phyloP scores from a whole-genome alignment of 2,113 vertebrate genomes.

The Peucedramus taeniatus region DNA sequence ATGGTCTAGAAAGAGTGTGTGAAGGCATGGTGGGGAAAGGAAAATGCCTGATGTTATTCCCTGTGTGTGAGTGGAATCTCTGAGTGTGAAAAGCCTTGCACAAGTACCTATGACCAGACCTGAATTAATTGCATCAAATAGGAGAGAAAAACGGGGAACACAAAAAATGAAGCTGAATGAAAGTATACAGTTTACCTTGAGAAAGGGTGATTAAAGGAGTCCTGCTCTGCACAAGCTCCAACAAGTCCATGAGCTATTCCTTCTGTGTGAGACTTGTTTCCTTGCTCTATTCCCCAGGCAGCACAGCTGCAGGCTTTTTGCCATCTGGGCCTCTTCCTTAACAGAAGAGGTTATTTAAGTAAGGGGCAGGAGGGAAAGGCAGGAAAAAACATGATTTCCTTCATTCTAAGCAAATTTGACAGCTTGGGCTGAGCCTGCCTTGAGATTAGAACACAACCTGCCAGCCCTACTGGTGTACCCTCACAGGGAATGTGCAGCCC shows the following conservation, averaged over 20 bases:
- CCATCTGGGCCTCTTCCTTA: neutral
- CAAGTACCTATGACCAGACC: neutral
- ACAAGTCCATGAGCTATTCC: neutral
- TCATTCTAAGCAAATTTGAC: neutral
- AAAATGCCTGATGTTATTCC: neutral
- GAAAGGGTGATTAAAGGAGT: neutral
- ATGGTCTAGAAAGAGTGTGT: neutral
- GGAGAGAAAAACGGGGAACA: neutral
- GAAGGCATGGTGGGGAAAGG: neutral
- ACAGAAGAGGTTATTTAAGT: neutral
- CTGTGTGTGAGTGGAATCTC: neutral
- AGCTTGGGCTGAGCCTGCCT: neutral
- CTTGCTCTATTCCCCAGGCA: rapidly evolving
- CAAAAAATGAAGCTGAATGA: neutral
- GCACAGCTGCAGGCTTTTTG: neutral
- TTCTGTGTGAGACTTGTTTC: rapidly evolving
- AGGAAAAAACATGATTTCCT: neutral
- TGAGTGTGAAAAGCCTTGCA: neutral
- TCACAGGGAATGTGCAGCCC: rapidly evolving
- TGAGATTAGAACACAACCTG: neutral
- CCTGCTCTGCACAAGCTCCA: neutral
- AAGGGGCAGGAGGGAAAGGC: neutral
- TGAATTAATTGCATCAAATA: neutral
- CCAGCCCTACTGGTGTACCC: neutral
- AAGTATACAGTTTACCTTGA: neutral